Evolutionary conservation across 2,113 vertebrate genomes (phyloP), one percentile per base, ranked within the genome.

Genomic region (Gobio gobio): DNA sequence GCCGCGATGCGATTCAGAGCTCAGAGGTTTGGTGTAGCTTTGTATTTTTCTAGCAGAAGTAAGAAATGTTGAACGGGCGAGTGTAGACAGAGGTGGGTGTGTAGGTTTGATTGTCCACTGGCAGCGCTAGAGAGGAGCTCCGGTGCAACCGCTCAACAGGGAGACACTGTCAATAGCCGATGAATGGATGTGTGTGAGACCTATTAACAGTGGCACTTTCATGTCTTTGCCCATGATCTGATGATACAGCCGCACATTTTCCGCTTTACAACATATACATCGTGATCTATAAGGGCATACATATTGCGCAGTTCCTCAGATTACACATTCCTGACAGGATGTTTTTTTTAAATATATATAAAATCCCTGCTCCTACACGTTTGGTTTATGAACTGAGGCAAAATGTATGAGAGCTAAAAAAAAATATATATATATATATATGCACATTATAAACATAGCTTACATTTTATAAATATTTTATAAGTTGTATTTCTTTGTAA

Each of bases 11-110:
- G 93, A 66, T 93, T 94, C 93, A 93, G 94, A 94, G 95, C 96
- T 93, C 93, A 94, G 95, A 93, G 94, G 94, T 94, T 94, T 91
- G 95, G 95, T 94, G 96, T 95, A 92, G 95, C 95, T 95, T 92
- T 96, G 94, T 96, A 95, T 96, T 86, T 96, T 96, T 97, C 94
- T 95, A 95, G 94, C 94, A 96, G 95, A 94, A 96, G 94, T 96
- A 96, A 95, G 96, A 95, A 95, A 94, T 94, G 95, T 86, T 94
- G 93, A 84, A 94, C 91, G 94, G 93, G 95, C 91, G 95, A 94
- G 95, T 93, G 94, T 94, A 93, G 95, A 93, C 96, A 93, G 95
- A 95, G 95, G 95, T 93, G 95, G 95, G 95, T 95, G 94, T 95
- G 95, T 94, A 90, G 89, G 95, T 94, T 88, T 95, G 96, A 95